A percentile compares a stretch with the other conserved stretches of the same genome.
These are phyloP conservation scores for Loriculus beryllinus DNA, from an alignment of 2,797 vertebrate genomes.

Conservation along the genomic window DNA sequence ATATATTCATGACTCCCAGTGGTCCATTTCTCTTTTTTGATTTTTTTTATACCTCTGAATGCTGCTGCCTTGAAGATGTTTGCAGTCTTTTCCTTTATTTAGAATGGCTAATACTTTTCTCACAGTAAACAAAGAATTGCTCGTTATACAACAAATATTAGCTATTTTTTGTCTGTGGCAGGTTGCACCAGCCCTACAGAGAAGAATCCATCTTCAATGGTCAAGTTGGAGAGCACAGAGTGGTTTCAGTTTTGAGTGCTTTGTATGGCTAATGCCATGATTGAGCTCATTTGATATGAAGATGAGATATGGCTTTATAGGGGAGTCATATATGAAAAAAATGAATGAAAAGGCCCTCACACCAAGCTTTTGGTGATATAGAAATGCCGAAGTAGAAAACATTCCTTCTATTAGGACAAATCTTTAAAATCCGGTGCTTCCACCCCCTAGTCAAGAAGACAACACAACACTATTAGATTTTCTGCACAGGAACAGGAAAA, in stretches of 20 bases:
- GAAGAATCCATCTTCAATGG: neutral
- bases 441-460: neutral
- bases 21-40: neutral
- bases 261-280: neutral
- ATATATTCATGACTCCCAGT: neutral
- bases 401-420: neutral
- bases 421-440: neutral
- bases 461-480: neutral
- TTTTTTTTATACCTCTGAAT: neutral
- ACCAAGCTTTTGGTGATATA: neutral
- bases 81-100: neutral
- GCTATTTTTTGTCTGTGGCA: neutral
- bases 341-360: neutral
- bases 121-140: neutral
- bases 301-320: neutral
- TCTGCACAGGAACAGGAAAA: neutral
- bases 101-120: neutral
- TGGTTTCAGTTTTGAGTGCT: neutral
- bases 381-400: neutral
- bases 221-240: neutral
- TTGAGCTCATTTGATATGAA: neutral
- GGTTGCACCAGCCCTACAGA: neutral
- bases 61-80: neutral
- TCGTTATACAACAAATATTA: neutral
- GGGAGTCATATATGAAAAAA: neutral